These are phyloP conservation scores for Drosophila nebulosa DNA, from an alignment of 1,140 invertebrate species.

Conservation along the genomic window DNA sequence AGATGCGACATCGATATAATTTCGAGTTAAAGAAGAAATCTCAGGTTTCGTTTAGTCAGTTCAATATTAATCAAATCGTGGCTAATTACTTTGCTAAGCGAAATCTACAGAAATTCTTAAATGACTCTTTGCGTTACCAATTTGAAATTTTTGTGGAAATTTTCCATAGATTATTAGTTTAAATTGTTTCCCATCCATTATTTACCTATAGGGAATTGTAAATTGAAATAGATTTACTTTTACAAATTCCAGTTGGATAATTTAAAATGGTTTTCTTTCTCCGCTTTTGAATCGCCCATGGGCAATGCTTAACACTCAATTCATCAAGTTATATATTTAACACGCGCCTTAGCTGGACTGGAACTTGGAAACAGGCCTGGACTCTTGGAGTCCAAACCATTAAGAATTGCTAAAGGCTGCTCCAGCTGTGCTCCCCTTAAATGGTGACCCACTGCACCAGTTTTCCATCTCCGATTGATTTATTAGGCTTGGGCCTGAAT, in stretches of 20 bases:
- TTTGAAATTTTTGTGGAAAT: not conserved
- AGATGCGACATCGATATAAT: too few relatives aligned
- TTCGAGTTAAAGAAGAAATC: too few relatives aligned
- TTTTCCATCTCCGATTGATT: slow-evolving; percentile 58
- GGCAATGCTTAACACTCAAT: slow-evolving; percentile 52
- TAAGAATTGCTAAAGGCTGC: slow-evolving; percentile 44
- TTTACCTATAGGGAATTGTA: not conserved
- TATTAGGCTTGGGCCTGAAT: slow-evolving; percentile 37
- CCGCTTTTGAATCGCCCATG: slow-evolving; percentile 5
- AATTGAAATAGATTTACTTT: not conserved
- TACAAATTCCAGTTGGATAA: not conserved
- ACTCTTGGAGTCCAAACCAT: slow-evolving; percentile 36
- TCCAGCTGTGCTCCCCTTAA: slow-evolving; percentile 52
- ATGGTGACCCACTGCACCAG: slow-evolving; percentile 67
- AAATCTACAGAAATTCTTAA: not conserved
- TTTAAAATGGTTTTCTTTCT: not conserved
- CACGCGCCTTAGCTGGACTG: slow-evolving; percentile 40
- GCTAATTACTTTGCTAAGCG: not conserved
- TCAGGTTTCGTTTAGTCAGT: not conserved
- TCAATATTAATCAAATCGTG: not conserved
- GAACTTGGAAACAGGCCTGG: slow-evolving; percentile 5
- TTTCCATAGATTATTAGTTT: not conserved
- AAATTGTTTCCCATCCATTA: not conserved
- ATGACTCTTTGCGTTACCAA: not conserved
- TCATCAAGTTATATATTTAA: slow-evolving; percentile 77